Base-by-base conservation (phyloP, 2,113 vertebrate genomes). In the Oxyura jamaicensis region DNA sequence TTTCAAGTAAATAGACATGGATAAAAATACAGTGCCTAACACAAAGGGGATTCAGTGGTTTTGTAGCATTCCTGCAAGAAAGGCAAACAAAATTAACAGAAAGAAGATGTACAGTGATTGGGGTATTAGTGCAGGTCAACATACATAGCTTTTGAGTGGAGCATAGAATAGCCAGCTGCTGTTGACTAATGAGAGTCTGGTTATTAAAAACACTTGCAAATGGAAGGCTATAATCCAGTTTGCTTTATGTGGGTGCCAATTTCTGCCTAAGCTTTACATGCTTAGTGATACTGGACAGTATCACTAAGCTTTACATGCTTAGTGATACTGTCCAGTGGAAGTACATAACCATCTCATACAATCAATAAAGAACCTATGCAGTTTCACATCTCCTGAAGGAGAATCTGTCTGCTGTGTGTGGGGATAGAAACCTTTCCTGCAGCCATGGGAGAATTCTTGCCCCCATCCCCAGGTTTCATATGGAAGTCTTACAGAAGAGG, bases 371-470 rank as follows among this genome's bases (percentile, higher is more conserved):
- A 77, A 20, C 23, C 3, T 5, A 3, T 28, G 35, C 21, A n/a
- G 21, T 15, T 46, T n/a, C 8, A n/a, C 4, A 21, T 75, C 6
- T 50, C 31, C 65, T 20, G 56, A 31, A 63, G 25, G 11, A 52
- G 21, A 35, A 50, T 1, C 4, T 42, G 1, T 11, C 35, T 73
- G 42, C 23, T 0, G 3, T 53, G 15, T 21, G 31, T 66, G 6
- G 16, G 10, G 7, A 15, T 22, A 63, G 62, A 65, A 78, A 50
- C 2, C 9, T 59, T 59, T 72, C 25, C 41, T 78, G 25, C 33
- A 60, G 28, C 17, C 33, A 25, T 69, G 20, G 10, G 44, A 36
- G 31, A 8, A 2, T 31, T 55, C 18, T 4, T 0, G 0, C 1
- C 6, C 4, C 4, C 6, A 11, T 65, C 10, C 29, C 11, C 26